These are phyloP conservation scores for Andrena haemorrhoa DNA, from an alignment of 2,888 invertebrate genomes.

Conservation along the genomic window DNA sequence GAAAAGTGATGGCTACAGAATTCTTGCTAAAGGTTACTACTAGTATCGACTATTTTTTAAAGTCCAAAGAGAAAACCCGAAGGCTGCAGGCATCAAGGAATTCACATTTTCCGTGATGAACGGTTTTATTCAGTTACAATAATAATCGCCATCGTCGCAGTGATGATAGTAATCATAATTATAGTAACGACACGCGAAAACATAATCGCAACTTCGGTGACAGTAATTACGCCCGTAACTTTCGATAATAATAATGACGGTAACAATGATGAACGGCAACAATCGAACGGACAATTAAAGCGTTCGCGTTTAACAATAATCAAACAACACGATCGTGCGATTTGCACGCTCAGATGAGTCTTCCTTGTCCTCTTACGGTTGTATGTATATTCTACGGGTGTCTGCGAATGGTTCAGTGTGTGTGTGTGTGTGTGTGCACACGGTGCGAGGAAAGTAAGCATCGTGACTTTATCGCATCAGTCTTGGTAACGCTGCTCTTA, in stretches of 20 bases:
- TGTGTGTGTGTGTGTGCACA: constrained; percentile 27
- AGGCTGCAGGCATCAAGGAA: background rate
- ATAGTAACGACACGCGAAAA: constrained; percentile 34
- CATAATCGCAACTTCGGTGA: constrained; percentile 20
- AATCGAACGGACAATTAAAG: constrained; percentile 55
- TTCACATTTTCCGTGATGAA: constrained; percentile 71
- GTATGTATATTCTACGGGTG: constrained; percentile 22
- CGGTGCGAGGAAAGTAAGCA: constrained; percentile 1
- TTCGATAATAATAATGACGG: constrained; percentile 26
- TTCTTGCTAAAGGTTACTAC: too few relatives aligned
- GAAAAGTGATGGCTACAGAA: background rate
- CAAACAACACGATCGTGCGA: constrained; percentile 42
- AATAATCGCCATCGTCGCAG: constrained; percentile 74
- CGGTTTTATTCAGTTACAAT: constrained; percentile 80
- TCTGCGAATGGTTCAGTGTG: constrained; percentile 2
- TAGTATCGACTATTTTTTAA: too few relatives aligned
- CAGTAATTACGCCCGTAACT: constrained; percentile 17
- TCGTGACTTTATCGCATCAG: too few relatives aligned
- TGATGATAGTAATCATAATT: constrained; percentile 70
- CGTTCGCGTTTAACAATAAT: constrained; percentile 45
- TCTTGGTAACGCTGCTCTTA: too few relatives aligned
- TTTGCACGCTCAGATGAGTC: constrained; percentile 42
- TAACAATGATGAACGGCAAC: constrained; percentile 52
- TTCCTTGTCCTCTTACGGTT: constrained; percentile 19
- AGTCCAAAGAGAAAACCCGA: background rate